A percentile compares a stretch with the other conserved stretches of the same genome.
phyloP scores from a whole-genome alignment of 2,797 vertebrate genomes.

The Muraenolepis orangiensis region DNA sequence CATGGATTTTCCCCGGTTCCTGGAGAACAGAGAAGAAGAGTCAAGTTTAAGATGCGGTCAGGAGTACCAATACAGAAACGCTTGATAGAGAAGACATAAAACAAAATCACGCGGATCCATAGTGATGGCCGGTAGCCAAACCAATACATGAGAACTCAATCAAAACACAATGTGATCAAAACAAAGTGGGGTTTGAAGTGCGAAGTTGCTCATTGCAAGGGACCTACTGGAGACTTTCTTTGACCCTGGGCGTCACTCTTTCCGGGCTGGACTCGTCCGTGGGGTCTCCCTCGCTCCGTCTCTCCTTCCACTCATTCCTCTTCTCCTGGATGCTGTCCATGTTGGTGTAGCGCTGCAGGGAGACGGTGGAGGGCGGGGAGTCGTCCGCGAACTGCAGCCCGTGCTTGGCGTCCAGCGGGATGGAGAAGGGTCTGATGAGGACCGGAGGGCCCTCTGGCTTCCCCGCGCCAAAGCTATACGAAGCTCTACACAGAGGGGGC shows the following conservation, averaged over 20 bases:
- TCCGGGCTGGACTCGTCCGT: conserved; percentile 54
- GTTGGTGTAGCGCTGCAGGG: conserved; percentile 78
- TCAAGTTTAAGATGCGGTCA: neutral
- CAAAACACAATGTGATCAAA: neutral
- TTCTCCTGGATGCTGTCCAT: conserved; percentile 71
- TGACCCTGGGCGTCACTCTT: conserved; percentile 3
- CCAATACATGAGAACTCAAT: neutral
- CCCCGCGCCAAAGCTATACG: too few relatives aligned
- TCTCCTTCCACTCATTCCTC: conserved; percentile 81
- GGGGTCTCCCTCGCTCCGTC: conserved; percentile 62
- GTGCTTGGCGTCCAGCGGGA: conserved; percentile 57
- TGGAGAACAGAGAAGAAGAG: conserved; percentile 34
- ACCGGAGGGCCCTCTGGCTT: conserved; percentile 36
- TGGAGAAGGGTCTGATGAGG: conserved; percentile 66
- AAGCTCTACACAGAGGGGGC: too few relatives aligned
- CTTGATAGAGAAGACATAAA: neutral
- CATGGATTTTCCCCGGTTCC: conserved; percentile 62
- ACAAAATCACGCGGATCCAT: neutral
- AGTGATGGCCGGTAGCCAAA: neutral
- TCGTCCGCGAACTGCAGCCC: conserved; percentile 7
- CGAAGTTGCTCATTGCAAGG: neutral
- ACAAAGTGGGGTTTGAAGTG: neutral
- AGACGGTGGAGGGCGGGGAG: conserved; percentile 38
- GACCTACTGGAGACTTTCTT: conserved; percentile 52
- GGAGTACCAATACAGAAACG: neutral